Conservation (phyloP, 2,888 invertebrate genomes). For the Lepeophtheirus nordmannii region DNA sequence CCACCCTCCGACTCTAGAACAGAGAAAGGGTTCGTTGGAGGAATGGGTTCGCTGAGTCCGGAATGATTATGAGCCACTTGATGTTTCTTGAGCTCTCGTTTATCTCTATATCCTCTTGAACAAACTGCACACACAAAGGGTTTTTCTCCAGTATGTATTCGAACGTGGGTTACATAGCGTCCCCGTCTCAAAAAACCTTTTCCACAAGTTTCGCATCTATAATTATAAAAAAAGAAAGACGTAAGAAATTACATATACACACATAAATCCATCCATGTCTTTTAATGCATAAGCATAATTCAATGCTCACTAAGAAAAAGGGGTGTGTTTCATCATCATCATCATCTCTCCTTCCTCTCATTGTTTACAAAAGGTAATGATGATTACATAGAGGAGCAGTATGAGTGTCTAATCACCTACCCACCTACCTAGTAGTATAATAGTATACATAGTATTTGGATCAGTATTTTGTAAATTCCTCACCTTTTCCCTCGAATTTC, state of each 20-base stretch:
- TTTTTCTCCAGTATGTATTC: slow-evolving; percentile 25
- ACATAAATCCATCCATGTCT: no score
- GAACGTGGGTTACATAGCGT: slow-evolving; percentile 24
- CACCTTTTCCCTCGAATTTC: neutral
- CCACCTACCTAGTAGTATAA: no score
- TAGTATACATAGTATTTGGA: no score
- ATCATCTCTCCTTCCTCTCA: no score
- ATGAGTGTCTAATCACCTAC: no score
- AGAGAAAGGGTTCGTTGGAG: neutral
- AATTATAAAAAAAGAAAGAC: neutral
- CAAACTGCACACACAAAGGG: slow-evolving; percentile 24
- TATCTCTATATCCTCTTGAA: slow-evolving; percentile 19
- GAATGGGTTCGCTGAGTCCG: slow-evolving; percentile 11
- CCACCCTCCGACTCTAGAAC: no score
- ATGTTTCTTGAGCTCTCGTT: slow-evolving; percentile 22
- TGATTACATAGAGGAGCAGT: no score
- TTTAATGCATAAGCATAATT: no score
- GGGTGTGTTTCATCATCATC: no score
- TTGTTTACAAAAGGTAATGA: no score
- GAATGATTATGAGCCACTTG: slow-evolving; percentile 23
- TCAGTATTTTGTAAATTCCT: no score
- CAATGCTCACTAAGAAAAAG: no score
- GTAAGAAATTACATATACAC: neutral
- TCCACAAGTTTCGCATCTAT: slow-evolving; percentile 22
- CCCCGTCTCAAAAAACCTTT: slow-evolving; percentile 24